Evolutionary conservation across 1,140 invertebrate genomes (phyloP), one percentile per base, ranked within the genome.

Genomic region (Trichomalopsis sarcophagae): DNA sequence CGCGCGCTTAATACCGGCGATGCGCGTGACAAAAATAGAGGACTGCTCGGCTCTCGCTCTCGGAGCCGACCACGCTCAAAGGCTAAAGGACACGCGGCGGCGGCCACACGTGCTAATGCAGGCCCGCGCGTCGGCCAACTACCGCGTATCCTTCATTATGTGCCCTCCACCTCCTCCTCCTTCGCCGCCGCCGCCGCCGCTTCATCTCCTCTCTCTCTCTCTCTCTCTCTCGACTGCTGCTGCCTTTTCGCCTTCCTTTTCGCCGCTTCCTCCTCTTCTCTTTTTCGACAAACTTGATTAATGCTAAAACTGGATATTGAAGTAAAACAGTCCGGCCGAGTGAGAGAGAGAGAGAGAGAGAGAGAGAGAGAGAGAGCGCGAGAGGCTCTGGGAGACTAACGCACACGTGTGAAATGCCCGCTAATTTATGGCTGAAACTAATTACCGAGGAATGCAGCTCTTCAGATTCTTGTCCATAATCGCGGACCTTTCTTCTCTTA

Each of bases 371-470:
- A 30, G 78, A 14, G 69, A 33, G 69, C 13, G 27, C 27, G 69
- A 30, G 78, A 62, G 68, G 66, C 68, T 75, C 40, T 69, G 85
- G 89, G 86, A 85, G 87, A 87, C 84, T 87, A 89, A 88, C 88
- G 30, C 83, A 88, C 87, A 91, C 88, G 89, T 89, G 87, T 88
- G 90, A 89, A 91, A 91, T 91, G 90, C 89, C 88, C 88, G 88
- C 90, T 92, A 91, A 92, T 91, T 91, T 91, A 92, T 92, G 91
- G 91, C 90, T 92, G 90, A 92, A 90, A 92, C 91, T 92, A 91
- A 92, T 91, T 91, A 92, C 88, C 90, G 87, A 90, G 89, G 91
- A 92, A 91, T 92, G 91, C 91, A 91, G 91, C 91, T 91, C 87
- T 89, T 90, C 88, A 87, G 88, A 90, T 88, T 89, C 89, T 88